Evolutionary conservation across 1,140 invertebrate species (phyloP).

Genomic region (Platorchestia sp.): DNA sequence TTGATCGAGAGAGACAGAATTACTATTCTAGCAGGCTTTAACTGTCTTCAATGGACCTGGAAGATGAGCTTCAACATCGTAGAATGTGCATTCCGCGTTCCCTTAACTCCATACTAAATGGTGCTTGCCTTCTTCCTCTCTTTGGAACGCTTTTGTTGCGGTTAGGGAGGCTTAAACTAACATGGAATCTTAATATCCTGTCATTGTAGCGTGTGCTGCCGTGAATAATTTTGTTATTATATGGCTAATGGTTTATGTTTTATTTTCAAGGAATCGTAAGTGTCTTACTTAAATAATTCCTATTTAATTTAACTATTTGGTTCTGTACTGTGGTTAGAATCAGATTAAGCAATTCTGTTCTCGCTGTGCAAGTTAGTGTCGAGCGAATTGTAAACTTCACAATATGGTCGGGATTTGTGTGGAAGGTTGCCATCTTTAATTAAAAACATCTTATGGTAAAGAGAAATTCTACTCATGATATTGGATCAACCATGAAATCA

Average conservation of each 20-base stretch:
- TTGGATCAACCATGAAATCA: background rate
- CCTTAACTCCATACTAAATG: too few species aligned
- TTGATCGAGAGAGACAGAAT: too few species aligned
- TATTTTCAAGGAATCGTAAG: background rate
- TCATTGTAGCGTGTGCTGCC: background rate
- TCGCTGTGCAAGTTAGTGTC: background rate
- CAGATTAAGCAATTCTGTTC: background rate
- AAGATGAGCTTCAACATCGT: too few species aligned
- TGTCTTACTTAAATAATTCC: background rate
- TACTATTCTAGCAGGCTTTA: too few species aligned
- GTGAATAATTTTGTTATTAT: background rate
- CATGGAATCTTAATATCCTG: too few species aligned
- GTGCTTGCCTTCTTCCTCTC: too few species aligned
- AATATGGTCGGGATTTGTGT: background rate
- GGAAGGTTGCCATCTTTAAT: background rate
- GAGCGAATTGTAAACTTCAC: background rate
- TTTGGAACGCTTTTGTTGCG: too few species aligned
- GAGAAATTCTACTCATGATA: background rate
- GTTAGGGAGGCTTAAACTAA: too few species aligned
- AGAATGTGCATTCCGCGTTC: too few species aligned
- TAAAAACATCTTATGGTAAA: background rate
- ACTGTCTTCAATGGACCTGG: too few species aligned
- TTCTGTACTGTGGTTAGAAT: background rate
- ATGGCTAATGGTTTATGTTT: background rate
- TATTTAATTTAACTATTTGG: background rate